phyloP scores from a whole-genome alignment of 37 sponge, comb jelly and placozoan species.

The Diacarnus erythraeanus region DNA sequence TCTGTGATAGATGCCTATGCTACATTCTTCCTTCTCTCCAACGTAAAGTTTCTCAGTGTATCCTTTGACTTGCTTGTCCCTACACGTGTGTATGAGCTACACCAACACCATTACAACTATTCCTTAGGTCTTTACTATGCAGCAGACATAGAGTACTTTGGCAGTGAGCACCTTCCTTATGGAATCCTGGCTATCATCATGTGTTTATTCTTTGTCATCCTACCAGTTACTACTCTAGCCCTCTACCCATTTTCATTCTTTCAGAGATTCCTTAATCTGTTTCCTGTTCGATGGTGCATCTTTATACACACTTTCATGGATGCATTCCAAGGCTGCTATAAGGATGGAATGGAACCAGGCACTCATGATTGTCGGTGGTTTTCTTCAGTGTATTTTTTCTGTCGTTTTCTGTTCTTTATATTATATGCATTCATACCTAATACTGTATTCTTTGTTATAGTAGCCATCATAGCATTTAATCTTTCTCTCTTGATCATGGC shows the following conservation, averaged over 20 bases:
- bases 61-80: neutral
- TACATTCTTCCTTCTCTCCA: constrained; percentile 56
- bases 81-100: neutral
- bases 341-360: constrained; percentile 33
- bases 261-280: neutral
- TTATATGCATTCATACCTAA: constrained; percentile 13
- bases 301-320: constrained; percentile 17
- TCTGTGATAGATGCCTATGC: constrained; percentile 45
- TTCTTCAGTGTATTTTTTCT: constrained; percentile 14
- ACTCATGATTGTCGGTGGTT: constrained; percentile 32
- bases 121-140: neutral
- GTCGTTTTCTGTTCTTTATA: constrained; percentile 1
- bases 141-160: neutral
- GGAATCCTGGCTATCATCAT: constrained; percentile 4
- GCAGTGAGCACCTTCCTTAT: constrained; percentile 18
- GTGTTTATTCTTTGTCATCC: neutral
- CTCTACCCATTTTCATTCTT: constrained; percentile 13
- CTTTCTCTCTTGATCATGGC: neutral
- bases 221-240: constrained; percentile 6
- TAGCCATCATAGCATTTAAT: neutral
- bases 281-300: constrained; percentile 1
- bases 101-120: neutral
- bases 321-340: constrained; percentile 36
- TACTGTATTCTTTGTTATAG: neutral
- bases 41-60: constrained; percentile 40